phyloP scores from a whole-genome alignment of 1,140 invertebrate species.

The Adoxophyes honmai region DNA sequence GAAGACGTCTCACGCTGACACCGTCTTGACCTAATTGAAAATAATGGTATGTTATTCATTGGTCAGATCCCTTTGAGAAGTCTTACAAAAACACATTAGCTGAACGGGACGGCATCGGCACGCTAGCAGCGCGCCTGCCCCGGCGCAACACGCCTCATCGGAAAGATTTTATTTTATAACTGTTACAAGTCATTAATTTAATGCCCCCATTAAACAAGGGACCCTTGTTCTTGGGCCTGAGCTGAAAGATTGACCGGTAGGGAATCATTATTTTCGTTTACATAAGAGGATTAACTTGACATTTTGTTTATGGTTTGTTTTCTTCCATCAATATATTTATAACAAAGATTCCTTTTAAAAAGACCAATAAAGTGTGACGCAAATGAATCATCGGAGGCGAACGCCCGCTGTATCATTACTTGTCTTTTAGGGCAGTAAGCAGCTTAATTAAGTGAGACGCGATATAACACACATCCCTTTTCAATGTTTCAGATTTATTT shows the following conservation, averaged over 20 bases:
- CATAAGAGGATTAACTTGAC: constrained; percentile 1
- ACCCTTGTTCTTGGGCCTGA: constrained; percentile 27
- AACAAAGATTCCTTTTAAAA: background rate
- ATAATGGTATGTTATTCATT: constrained; percentile 70
- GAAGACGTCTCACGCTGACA: constrained; percentile 59
- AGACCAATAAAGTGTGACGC: background rate
- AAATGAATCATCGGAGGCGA: background rate
- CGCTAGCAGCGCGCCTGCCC: constrained; percentile 21
- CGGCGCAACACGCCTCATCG: constrained; percentile 18
- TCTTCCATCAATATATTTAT: background rate
- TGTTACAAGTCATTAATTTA: constrained; percentile 61
- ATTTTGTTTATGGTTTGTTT: background rate
- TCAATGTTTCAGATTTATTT: background rate
- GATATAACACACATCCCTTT: background rate
- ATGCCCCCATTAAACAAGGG: constrained; percentile 51
- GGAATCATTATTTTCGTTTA: background rate
- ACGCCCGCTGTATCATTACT: background rate
- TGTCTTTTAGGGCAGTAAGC: background rate
- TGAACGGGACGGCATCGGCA: constrained; percentile 33
- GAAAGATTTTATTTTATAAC: constrained; percentile 54
- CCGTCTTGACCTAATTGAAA: constrained; percentile 73
- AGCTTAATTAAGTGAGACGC: constrained; percentile 8
- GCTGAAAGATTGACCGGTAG: background rate
- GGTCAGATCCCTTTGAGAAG: constrained; percentile 44
- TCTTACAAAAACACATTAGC: constrained; percentile 55